A percentile compares a stretch with the other conserved stretches of the same genome.
Conservation (phyloP, 2,888 invertebrate genomes). For the Melikaiella ostensackeni region DNA sequence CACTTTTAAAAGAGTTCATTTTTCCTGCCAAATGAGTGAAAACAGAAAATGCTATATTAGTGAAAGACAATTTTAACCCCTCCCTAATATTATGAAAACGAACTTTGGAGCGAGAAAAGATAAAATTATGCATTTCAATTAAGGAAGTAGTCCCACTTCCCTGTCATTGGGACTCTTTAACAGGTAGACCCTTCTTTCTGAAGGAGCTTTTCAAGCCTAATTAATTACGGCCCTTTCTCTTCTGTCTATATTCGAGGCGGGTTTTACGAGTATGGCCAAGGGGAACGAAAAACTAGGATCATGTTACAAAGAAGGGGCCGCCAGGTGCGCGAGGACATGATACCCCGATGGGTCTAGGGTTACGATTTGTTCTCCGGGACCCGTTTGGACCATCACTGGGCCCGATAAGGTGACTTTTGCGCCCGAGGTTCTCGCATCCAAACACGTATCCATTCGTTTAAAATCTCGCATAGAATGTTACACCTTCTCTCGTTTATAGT, state of each 20-base stretch:
- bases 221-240: slow-evolving; percentile 37
- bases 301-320: slow-evolving; percentile 74
- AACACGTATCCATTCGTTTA: slow-evolving; percentile 38
- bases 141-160: background rate
- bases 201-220: slow-evolving; percentile 23
- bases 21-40: background rate
- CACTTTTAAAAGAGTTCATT: too few species aligned
- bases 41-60: background rate
- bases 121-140: slow-evolving; percentile 18
- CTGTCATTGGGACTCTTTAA: background rate
- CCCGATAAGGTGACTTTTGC: slow-evolving; percentile 43
- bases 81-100: background rate
- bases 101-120: background rate
- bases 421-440: slow-evolving; percentile 26
- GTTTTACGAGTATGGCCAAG: slow-evolving; percentile 38
- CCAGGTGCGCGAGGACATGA: slow-evolving; percentile 74
- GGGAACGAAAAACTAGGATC: slow-evolving; percentile 63
- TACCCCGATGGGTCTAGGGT: slow-evolving; percentile 73
- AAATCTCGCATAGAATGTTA: slow-evolving; percentile 39
- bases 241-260: slow-evolving; percentile 37
- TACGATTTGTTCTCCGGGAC: slow-evolving; percentile 60
- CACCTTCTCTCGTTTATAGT: slow-evolving; percentile 53
- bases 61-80: background rate
- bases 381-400: slow-evolving; percentile 36
- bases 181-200: slow-evolving; percentile 30